Base-by-base conservation (phyloP, 1,140 invertebrate genomes). In the Neodiprion lecontei region DNA sequence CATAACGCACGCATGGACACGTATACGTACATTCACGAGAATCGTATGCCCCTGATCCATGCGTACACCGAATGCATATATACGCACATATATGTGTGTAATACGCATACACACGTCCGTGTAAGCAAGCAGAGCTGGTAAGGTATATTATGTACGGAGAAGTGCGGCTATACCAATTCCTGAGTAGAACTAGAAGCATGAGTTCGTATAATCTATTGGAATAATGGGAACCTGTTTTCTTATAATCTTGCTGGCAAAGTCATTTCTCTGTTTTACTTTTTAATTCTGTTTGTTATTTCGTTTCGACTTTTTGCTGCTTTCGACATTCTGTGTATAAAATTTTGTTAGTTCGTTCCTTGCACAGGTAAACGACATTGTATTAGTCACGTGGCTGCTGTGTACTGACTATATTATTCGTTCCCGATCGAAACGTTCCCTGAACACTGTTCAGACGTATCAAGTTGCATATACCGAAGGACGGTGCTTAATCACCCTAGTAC, bases 221-320 rank as follows among this genome's bases (percentile, higher is more conserved):
- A 61, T 61, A 61, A 61, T 61, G 53, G 53, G 53, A 61, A 61
- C 53, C 53, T 61, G 53, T 61, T 61, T 61, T 61, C 4, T 61
- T 8, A 12, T 9, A 12, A 12, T 14, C n/a, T 14, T 61, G n/a
- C n/a, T 12, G 5, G 5, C 4, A 17, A 61, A 12, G 53, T 8
- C 11, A 61, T 61, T 61, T 61, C 4, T 8, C 53, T 8, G 4
- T 61, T 61, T 61, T 40, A 40, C 28, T 40, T 40, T 40, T 40
- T 40, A 40, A 3, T 40, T 17, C 53, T 61, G 11, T 40, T 40
- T 40, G 1, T 5, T 5, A 40, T 40, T 40, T 40, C 28, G 28
- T 40, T 40, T 40, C 5, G 28, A 5, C 28, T 40, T 40, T 40
- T 40, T 3, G 28, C 28, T 40, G 28, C 5, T 40, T 40, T 40